Evolutionary conservation across 2,797 vertebrate genomes (phyloP).

Genomic region (Cygnus olor): DNA sequence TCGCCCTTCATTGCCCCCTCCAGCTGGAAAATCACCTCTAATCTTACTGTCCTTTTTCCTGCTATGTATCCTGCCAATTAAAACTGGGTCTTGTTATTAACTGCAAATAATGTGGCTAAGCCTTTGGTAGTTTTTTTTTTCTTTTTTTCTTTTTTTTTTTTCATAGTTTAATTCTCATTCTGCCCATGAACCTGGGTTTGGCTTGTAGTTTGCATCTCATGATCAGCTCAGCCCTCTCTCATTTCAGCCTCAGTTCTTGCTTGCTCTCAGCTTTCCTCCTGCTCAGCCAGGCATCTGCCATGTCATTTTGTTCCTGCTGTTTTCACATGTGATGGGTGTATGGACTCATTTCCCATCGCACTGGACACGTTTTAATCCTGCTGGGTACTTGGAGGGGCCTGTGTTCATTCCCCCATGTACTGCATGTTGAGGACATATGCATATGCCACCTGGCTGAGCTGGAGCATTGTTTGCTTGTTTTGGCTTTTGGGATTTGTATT

Average conservation of each 20-base stretch:
- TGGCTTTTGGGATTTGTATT: not conserved
- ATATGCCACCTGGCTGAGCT: not conserved
- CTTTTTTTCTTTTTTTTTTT: too few relatives aligned
- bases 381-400: not conserved
- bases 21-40: constrained; percentile 41
- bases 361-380: not conserved
- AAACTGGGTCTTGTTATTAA: constrained; percentile 11
- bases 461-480: not conserved
- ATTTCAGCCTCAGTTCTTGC: not conserved
- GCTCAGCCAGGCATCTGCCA: not conserved
- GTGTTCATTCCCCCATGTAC: not conserved
- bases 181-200: not conserved
- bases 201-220: not conserved
- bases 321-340: not conserved
- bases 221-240: not conserved
- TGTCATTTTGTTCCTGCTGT: not conserved
- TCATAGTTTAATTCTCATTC: not conserved
- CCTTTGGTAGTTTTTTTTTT: not conserved
- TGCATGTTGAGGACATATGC: rapidly evolving
- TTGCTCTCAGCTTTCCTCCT: not conserved
- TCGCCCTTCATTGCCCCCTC: not conserved
- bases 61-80: constrained; percentile 28
- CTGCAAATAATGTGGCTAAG: not conserved
- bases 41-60: constrained; percentile 34
- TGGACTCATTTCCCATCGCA: not conserved